Evolutionary conservation across 2,113 vertebrate genomes (phyloP), one percentile per base, ranked within the genome.

Genomic region (Leucopsar rothschildi): DNA sequence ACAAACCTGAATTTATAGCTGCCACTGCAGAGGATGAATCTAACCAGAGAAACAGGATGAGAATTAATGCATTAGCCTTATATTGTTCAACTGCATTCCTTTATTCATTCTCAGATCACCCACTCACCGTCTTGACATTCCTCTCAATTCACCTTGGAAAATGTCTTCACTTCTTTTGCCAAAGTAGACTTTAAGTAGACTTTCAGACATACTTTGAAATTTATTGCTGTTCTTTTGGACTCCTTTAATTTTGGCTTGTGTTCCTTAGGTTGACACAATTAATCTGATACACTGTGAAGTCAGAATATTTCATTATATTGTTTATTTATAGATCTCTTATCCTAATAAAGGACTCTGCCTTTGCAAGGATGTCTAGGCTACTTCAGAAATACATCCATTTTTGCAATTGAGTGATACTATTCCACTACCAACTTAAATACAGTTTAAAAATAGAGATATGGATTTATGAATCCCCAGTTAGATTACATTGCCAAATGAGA

Each of bases 11-110:
- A 93, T 91, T 93, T 93, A 83, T 91, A 65, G 44, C 64, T 90
- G 82, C 77, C 44, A 52, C 50, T 65, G 50, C 45, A 88, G 52
- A 83, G 24, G 31, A 70, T 53, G 85, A 92, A 90, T 91, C 47
- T 78, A 78, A 88, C 35, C 9, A 59, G 56, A 83, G 52, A 77
- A 93, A 69, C 4, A 66, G 29, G 24, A 80, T 55, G 17, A 82
- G 68, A 79, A 93, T 81, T 86, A 96, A 94, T 90, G 64, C 60
- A 92, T 95, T 80, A 88, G 11, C 37, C 76, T 94, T 73, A 10
- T 40, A 81, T 40, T 94, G 78, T 86, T 94, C 90, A 78, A 45
- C 60, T 4, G 1, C 15, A 9, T 73, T 86, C 85, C 44, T 77
- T 83, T 82, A 72, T 78, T 93, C 61, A 78, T 66, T 73, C 69